Conservation (phyloP, 2,888 invertebrate species). For the Molorchus minor region DNA sequence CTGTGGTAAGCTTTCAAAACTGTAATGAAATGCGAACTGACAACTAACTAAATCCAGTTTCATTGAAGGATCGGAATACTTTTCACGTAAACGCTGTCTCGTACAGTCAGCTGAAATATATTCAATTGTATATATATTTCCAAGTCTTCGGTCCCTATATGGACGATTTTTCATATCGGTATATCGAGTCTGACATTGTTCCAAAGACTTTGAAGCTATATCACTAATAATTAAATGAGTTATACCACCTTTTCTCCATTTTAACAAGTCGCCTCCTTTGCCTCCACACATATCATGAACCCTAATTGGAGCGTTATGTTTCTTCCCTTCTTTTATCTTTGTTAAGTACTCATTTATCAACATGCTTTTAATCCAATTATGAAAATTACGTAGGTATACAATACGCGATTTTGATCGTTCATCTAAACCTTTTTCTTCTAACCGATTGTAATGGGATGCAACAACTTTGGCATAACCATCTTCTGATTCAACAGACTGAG, state of each 20-base stretch:
- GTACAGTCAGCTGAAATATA: constrained; percentile 94
- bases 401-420: constrained; percentile 90
- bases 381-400: constrained; percentile 93
- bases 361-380: constrained; percentile 99
- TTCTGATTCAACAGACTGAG: constrained; percentile 19
- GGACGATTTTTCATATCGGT: constrained; percentile 68
- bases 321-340: constrained; percentile 71
- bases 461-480: constrained; percentile 71
- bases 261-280: constrained; percentile 98
- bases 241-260: constrained; percentile 89
- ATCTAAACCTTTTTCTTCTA: constrained; percentile 83
- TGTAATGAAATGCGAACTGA: constrained; percentile 98
- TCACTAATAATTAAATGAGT: constrained; percentile 89
- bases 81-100: constrained; percentile 79
- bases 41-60: constrained; percentile 92
- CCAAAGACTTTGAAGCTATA: constrained; percentile 91
- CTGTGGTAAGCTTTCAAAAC: constrained; percentile 88
- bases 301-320: constrained; percentile 72
- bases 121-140: constrained; percentile 79
- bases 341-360: constrained; percentile 85
- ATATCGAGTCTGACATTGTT: constrained; percentile 89
- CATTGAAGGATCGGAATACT: constrained; percentile 79
- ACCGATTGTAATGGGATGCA: constrained; percentile 92
- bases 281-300: constrained; percentile 97
- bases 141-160: constrained; percentile 47